Base-by-base conservation (phyloP, 2,888 invertebrate species). In the Ormyrus thymus region DNA sequence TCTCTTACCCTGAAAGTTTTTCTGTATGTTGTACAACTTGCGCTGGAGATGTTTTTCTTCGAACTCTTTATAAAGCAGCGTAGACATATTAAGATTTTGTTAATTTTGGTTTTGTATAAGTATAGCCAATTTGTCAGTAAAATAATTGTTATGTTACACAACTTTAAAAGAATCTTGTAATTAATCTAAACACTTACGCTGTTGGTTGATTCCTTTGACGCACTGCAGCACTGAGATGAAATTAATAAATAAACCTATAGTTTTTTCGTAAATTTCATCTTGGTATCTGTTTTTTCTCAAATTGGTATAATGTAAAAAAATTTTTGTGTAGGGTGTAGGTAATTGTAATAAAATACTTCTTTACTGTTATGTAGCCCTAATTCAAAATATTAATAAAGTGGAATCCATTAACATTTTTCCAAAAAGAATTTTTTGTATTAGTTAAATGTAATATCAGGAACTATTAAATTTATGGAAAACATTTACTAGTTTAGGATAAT, bases 31-130 rank as follows among this genome's bases (percentile, higher is more conserved):
- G 87, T 83, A 83, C 85, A 83, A 87, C 84, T 85, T 89, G 86
- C 77, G 92, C 95, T 74, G 95, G 94, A 81, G 95, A 94, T 85
- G 94, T 93, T 92, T 95, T 95, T 90, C 95, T 92, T 88, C 95
- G 93, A 88, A 95, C 94, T 91, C 95, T 95, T 86, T 87, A 84
- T 85, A 85, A 86, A 88, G 89, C 89, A 90, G 89, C 88, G 85
- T 84, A 85, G 84, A 86, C 84, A 87, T 85, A 84, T 85, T 79
- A 85, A 86, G 70, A 81, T 82, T 84, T 80, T 83, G 82, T 86
- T 85, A 86, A 84, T 85, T 77, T 80, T 73, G n/a, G 55, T 72
- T 82, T 71, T 62, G 10, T 45, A 62, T 71, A 29, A 72, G n/a
- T 50, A 76, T 11, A 81, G 71, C 76, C 73, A 81, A 77, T 81